Evolutionary conservation across 2,888 invertebrate genomes (phyloP).

Genomic region (Atethmia centrago): DNA sequence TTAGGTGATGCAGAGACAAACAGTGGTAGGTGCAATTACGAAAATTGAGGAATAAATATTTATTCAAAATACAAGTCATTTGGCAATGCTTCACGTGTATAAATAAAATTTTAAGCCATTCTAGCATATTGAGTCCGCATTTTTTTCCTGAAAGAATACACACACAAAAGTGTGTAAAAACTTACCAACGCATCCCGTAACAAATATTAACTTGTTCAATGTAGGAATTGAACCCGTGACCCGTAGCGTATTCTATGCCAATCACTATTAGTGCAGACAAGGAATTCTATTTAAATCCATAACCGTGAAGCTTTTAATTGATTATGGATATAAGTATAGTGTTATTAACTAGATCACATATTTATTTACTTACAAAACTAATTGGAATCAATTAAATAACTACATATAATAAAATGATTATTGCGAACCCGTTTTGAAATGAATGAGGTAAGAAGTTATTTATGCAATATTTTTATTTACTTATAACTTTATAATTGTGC

Average conservation of each 20-base stretch:
- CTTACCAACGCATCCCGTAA: neutral
- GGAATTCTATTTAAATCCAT: conserved; percentile 20
- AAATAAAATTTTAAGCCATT: too few species aligned
- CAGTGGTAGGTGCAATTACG: too few species aligned
- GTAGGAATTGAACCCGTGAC: neutral
- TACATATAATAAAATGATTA: conserved; percentile 10
- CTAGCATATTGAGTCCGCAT: neutral
- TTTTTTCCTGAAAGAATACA: neutral
- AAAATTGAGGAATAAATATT: too few species aligned
- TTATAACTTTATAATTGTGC: neutral
- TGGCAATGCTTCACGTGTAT: neutral
- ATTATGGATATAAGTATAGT: conserved; percentile 27
- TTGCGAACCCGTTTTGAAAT: conserved; percentile 24
- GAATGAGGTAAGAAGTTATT: conserved; percentile 9
- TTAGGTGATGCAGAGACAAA: too few species aligned
- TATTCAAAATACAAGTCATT: neutral
- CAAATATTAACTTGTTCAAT: neutral
- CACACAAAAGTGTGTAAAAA: neutral
- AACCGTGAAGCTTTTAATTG: conserved; percentile 26
- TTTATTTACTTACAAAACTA: neutral
- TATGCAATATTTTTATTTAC: conserved; percentile 15
- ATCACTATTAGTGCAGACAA: neutral
- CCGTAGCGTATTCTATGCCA: conserved; percentile 7
- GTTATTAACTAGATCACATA: conserved; percentile 9
- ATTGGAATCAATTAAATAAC: conserved; percentile 20